Evolutionary conservation across 2,797 vertebrate genomes (phyloP), one percentile per base, ranked within the genome.

Genomic region (Artibeus jamaicensis): DNA sequence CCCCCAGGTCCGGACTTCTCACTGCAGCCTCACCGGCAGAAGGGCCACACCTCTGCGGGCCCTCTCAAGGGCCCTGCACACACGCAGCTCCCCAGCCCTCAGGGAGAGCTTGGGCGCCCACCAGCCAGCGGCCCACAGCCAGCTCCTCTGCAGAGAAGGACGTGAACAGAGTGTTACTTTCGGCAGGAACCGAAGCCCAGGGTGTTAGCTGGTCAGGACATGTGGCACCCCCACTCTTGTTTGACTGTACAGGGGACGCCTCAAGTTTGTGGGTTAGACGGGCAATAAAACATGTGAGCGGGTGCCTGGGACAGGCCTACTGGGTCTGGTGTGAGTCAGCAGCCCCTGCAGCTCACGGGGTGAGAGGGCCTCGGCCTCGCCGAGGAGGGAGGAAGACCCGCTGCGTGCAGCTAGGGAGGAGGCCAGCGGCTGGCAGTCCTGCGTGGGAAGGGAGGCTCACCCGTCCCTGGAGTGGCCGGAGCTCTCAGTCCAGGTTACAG

Each of bases 111-210:
- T 32, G 55, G 93, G 50, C 96, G 96, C 96, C 92, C 81, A 97
- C 92, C 78, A 97, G 97, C 96, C 74, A 83, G 3, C 82, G 92
- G 94, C 95, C 2, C 37, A 86, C 95, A 91, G 0, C 14, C 53
- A 9, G 96, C 94, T 97, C 92, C 94, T 93, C 97, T 90, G 22
- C 57, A 12, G 19, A 26, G 34, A 94, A 78, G 88, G 83, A 86
- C 67, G 65, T 74, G 92, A 62, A 84, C 11, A 70, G 97, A 91
- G 59, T 97, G 65, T 97, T 96, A 86, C 94, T 48, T 92, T n/a
- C 67, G 73, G 53, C 89, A 94, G 97, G 70, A 95, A 84, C 96
- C 93, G 94, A 87, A 92, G 48, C 93, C 96, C 85, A 94, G 91
- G 65, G 84, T 94, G 88, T 95, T 93, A 44, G 73, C 9, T 19